Base-by-base conservation (phyloP, 2,113 vertebrate species). In the Myanophis thanlyinensis region DNA sequence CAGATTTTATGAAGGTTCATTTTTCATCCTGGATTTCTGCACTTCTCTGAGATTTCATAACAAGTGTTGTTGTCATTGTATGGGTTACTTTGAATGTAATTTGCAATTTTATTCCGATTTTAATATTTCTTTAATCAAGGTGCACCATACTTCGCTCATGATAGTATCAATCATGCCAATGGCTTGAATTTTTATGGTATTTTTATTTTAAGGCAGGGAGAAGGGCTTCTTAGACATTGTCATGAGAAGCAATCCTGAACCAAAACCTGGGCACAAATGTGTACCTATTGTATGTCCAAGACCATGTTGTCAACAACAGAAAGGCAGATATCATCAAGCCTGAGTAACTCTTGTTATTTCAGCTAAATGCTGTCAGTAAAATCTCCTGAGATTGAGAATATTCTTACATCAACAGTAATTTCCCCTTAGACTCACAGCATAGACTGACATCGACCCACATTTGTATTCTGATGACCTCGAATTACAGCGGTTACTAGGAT, bases 41-140 rank as follows among this genome's bases (percentile, higher is more conserved):
- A 67, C 44, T 73, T 90, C 49, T 90, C 23, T 88, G 59, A 91
- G 44, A 84, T 88, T 87, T 80, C 59, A 49, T 88, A 88, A 53
- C 59, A 56, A 86, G 47, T n/a, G 51, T 35, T 54, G 59, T 86
- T 90, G 53, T 23, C 48, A 62, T 15, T 62, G 54, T 67, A 48
- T 5, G 62, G 35, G 86, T 49, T 80, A 88, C 35, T 87, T 90
- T 84, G 10, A 88, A 48, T 67, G 44, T 40, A 51, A 40, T 27
- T 90, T 54, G 49, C 25, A 22, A 80, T 93, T 93, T 86, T 53
- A 87, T 90, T 67, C 92, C 86, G 27, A 47, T 88, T 80, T 88
- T 56, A 49, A 90, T 87, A 53, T 84, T 93, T 48, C 59, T 73
- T 88, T 53, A 87, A 84, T 93, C 89, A 92, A 59, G 35, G 11